Conservation (phyloP, 2,888 invertebrate genomes). For the Trachelus troglodyta region DNA sequence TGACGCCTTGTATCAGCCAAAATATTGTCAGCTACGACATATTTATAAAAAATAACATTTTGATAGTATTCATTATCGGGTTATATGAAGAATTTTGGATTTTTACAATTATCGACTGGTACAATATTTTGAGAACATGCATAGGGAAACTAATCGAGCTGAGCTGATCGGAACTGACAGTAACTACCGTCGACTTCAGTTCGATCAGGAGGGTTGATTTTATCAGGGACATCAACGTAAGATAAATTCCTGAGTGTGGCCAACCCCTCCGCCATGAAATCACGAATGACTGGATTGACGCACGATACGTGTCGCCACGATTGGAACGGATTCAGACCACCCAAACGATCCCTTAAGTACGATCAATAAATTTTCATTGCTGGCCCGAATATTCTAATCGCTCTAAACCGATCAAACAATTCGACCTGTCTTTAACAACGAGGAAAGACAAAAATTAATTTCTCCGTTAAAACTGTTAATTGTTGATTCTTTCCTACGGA, state of each 20-base stretch:
- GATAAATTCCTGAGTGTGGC: neutral
- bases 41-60: no score
- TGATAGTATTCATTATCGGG: neutral
- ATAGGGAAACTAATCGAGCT: neutral
- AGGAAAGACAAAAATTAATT: neutral
- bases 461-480: neutral
- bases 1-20: no score
- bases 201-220: conserved; percentile 31
- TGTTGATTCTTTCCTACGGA: neutral
- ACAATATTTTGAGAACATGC: neutral
- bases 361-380: neutral
- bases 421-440: neutral
- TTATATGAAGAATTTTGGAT: neutral
- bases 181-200: neutral
- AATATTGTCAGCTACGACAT: no score
- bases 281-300: neutral
- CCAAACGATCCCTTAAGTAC: conserved; percentile 13
- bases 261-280: conserved; percentile 3
- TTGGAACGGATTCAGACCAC: conserved; percentile 22
- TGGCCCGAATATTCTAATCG: neutral
- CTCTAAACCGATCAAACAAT: neutral
- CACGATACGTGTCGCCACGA: neutral
- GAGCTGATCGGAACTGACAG: neutral
- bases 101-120: neutral
- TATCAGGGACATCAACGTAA: conserved; percentile 27